Percentiles rank a stretch among this genome's conserved stretches.
phyloP scores from a whole-genome alignment of 2,888 invertebrate genomes.

The Merodon equestris region DNA sequence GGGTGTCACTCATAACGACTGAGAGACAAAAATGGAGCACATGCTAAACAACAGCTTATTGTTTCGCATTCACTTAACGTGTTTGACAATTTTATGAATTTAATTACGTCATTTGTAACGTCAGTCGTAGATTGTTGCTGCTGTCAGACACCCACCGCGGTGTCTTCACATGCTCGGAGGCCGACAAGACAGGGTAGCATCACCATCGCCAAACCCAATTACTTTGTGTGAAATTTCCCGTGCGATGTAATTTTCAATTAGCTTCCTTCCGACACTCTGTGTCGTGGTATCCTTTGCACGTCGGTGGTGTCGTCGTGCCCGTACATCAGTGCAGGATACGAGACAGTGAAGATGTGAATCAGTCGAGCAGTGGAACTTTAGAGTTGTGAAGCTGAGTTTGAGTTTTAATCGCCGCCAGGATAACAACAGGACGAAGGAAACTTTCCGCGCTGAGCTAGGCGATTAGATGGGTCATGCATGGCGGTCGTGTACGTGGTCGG shows the following conservation, averaged over 20 bases:
- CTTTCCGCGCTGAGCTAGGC: conserved; percentile 15
- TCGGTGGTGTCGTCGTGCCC: conserved; percentile 1
- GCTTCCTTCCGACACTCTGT: conserved; percentile 53
- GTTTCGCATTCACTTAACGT: conserved; percentile 43
- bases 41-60: conserved; percentile 14
- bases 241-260: conserved; percentile 63
- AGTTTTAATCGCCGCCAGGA: conserved; percentile 20
- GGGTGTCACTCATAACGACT: conserved; percentile 3
- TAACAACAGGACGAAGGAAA: conserved; percentile 13
- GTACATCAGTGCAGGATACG: too few relatives aligned
- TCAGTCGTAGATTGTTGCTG: background rate
- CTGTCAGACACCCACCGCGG: background rate
- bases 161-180: too few relatives aligned
- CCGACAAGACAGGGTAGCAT: conserved; percentile 11
- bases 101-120: conserved; percentile 54
- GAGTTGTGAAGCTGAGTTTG: background rate
- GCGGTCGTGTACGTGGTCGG: too few relatives aligned
- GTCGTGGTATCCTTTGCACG: conserved; percentile 29
- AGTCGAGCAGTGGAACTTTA: conserved; percentile 1
- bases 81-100: conserved; percentile 60
- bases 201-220: conserved; percentile 42
- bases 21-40: background rate
- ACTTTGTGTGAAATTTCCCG: conserved; percentile 50
- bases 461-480: conserved; percentile 17
- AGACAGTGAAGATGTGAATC: too few relatives aligned